phyloP scores from a whole-genome alignment of 2,888 invertebrate species.

The Parascotia fuliginaria region DNA sequence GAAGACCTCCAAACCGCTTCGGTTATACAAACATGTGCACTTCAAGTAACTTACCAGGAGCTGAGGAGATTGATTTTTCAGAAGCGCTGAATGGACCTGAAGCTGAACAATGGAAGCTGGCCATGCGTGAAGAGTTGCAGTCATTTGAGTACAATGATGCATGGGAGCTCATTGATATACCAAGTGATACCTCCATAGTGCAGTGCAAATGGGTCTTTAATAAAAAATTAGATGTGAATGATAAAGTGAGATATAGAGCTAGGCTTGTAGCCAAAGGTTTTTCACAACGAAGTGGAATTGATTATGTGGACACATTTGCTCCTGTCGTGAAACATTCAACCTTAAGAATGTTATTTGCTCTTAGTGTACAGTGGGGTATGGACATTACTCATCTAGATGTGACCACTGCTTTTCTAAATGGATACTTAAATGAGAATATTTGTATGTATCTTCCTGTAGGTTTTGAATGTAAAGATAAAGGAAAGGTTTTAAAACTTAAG shows the following conservation, averaged over 20 bases:
- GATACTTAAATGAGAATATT: constrained; percentile 16
- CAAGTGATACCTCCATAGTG: neutral
- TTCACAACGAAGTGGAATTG: constrained; percentile 12
- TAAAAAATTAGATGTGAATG: constrained; percentile 17
- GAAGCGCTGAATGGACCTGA: constrained; percentile 20
- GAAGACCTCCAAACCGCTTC: constrained; percentile 1
- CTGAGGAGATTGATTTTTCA: neutral
- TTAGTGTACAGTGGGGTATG: constrained; percentile 12
- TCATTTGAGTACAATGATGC: constrained; percentile 12
- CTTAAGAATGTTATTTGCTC: constrained; percentile 23
- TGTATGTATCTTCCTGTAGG: constrained; percentile 19
- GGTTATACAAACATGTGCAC: constrained; percentile 2
- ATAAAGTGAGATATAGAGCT: constrained; percentile 17
- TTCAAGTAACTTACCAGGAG: neutral
- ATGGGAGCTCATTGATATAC: neutral
- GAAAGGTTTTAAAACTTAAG: constrained; percentile 24
- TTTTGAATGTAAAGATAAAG: constrained; percentile 5
- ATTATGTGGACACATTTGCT: constrained; percentile 4
- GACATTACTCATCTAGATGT: constrained; percentile 24
- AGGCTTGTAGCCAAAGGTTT: constrained; percentile 7
- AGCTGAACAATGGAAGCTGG: constrained; percentile 7
- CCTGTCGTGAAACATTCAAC: constrained; percentile 23
- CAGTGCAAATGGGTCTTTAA: constrained; percentile 16
- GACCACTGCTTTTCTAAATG: constrained; percentile 24
- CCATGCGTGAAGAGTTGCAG: constrained; percentile 17